These are phyloP conservation scores for Acanthopagrus latus DNA, from an alignment of 2,797 vertebrate species.

Conservation along the genomic window DNA sequence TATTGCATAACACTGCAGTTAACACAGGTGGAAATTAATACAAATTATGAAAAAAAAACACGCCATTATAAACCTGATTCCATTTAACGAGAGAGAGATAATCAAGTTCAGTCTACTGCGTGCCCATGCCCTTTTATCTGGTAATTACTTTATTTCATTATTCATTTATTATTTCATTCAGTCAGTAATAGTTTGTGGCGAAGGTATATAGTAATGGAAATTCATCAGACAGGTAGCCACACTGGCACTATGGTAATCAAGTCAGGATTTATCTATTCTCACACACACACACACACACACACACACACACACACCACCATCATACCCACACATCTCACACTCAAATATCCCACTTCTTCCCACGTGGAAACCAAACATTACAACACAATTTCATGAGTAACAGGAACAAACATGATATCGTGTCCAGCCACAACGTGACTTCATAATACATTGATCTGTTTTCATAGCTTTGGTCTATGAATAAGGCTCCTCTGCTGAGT, in stretches of 20 bases:
- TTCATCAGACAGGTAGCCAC: not conserved
- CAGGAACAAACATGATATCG: slow-evolving; percentile 13
- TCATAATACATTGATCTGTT: slow-evolving; percentile 8
- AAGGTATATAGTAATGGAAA: not conserved
- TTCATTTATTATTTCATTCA: not conserved
- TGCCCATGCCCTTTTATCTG: not conserved
- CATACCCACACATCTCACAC: slow-evolving; percentile 29
- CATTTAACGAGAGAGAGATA: not conserved
- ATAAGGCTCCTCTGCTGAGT: not conserved
- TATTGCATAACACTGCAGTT: slow-evolving; percentile 18
- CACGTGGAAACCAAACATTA: slow-evolving; percentile 23
- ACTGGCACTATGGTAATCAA: not conserved
- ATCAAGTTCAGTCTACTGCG: not conserved
- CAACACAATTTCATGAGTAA: slow-evolving; percentile 13
- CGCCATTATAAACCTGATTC: not conserved
- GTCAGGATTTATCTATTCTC: not conserved
- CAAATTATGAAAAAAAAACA: not conserved
- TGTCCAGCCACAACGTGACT: slow-evolving; percentile 20
- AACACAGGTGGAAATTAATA: slow-evolving; percentile 19
- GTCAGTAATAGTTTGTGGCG: not conserved
- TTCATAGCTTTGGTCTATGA: slow-evolving; percentile 19
- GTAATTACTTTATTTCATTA: not conserved
- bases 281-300: not conserved
- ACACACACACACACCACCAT: not conserved
- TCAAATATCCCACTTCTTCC: slow-evolving; percentile 27